These are phyloP conservation scores for Phycodurus eques DNA, from an alignment of 2,113 vertebrate species.

Conservation along the genomic window DNA sequence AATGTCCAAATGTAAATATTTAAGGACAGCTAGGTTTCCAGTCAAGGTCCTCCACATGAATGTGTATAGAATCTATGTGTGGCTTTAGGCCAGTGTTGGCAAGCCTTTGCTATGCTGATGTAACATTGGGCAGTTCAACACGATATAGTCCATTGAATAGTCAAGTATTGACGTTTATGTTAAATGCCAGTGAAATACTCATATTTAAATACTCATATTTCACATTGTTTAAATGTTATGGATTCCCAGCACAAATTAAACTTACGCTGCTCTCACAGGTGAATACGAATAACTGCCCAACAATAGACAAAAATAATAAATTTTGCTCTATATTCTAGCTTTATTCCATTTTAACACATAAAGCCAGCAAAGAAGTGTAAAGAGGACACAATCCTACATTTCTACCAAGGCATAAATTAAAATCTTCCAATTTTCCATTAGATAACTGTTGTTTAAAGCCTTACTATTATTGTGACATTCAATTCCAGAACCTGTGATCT, in stretches of 20 bases:
- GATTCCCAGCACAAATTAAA: not conserved
- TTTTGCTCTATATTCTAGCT: not conserved
- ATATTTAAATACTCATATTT: not conserved
- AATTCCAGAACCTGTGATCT: not conserved
- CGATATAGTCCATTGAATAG: not conserved
- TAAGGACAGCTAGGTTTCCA: not conserved
- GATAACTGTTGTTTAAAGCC: not conserved
- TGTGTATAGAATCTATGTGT: not conserved
- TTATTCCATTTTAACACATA: not conserved
- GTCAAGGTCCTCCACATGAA: not conserved
- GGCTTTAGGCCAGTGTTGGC: not conserved
- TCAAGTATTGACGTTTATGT: not conserved
- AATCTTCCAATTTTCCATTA: not conserved
- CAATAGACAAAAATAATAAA: not conserved
- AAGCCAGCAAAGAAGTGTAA: not conserved
- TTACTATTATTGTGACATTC: not conserved
- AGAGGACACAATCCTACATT: not conserved
- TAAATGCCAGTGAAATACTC: not conserved
- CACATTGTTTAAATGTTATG: not conserved
- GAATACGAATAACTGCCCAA: not conserved
- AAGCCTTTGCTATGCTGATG: not conserved
- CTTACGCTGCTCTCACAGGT: not conserved
- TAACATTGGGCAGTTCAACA: not conserved
- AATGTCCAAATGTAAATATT: conserved; percentile 1
- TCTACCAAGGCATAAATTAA: not conserved